phyloP scores from a whole-genome alignment of 2,888 invertebrate genomes.

The Drosophila tanythrix region DNA sequence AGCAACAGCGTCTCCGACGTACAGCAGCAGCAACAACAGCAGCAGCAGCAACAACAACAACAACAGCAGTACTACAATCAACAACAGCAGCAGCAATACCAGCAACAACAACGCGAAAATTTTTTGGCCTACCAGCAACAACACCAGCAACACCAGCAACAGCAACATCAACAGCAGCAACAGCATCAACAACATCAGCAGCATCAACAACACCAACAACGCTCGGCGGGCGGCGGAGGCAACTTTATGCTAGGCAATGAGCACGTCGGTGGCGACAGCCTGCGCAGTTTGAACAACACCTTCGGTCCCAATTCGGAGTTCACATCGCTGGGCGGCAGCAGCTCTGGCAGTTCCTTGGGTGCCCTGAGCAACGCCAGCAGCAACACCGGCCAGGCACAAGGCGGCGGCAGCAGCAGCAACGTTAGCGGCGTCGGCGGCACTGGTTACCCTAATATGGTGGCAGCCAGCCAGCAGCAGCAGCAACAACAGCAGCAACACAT shows the following conservation, averaged over 20 bases:
- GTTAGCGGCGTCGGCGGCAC: conserved; percentile 14
- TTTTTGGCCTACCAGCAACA: conserved; percentile 58
- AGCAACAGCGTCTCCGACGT: conserved; percentile 74
- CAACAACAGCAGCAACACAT: conserved; percentile 66
- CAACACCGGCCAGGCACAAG: conserved; percentile 48
- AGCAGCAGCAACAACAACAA: conserved; percentile 62
- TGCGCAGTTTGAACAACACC: conserved; percentile 84
- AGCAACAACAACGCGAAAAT: conserved; percentile 69
- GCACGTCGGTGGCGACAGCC: conserved; percentile 82
- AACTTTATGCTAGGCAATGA: conserved; percentile 80
- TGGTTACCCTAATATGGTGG: conserved; percentile 56
- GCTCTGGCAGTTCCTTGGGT: conserved; percentile 58
- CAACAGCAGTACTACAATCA: conserved; percentile 70
- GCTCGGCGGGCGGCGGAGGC: conserved; percentile 60
- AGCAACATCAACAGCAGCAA: conserved; percentile 80
- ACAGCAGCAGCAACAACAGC: conserved; percentile 78
- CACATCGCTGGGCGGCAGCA: conserved; percentile 68
- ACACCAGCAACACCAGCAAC: conserved; percentile 72
- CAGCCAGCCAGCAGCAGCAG: conserved; percentile 75
- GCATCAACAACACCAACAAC: conserved; percentile 59
- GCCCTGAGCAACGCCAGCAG: conserved; percentile 51
- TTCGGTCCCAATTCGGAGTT: conserved; percentile 85
- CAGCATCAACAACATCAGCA: conserved; percentile 67
- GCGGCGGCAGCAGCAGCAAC: conserved; percentile 10
- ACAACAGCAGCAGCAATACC: conserved; percentile 63